Conservation (phyloP, 2,888 invertebrate genomes). For the Drosophila ustulata region DNA sequence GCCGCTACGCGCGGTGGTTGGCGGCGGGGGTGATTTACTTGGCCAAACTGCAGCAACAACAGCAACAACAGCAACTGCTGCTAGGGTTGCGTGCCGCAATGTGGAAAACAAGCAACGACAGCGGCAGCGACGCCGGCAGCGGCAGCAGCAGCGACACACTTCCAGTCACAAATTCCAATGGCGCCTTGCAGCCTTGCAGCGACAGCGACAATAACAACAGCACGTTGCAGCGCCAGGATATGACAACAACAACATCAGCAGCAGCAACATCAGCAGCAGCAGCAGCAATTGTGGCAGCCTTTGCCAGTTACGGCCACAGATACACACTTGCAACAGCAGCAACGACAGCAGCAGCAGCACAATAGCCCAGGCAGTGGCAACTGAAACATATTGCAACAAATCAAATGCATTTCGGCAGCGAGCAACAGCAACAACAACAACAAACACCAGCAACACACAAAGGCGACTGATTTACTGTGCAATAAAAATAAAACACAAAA, state of each 20-base stretch:
- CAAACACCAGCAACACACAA: conserved; percentile 24
- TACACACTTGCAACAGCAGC: conserved; percentile 60
- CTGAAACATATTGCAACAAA: conserved; percentile 56
- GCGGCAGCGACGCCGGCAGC: conserved; percentile 29
- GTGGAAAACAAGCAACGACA: conserved; percentile 61
- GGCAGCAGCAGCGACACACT: conserved; percentile 33
- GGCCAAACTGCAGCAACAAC: conserved; percentile 52
- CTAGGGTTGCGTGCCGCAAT: conserved; percentile 75
- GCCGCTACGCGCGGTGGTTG: conserved; percentile 17
- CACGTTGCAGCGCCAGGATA: conserved; percentile 70
- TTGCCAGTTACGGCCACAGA: conserved; percentile 53
- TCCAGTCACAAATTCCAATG: conserved; percentile 75
- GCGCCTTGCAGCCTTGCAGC: conserved; percentile 73
- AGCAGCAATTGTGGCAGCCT: conserved; percentile 52
- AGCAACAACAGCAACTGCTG: not conserved
- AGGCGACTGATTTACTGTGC: conserved; percentile 62
- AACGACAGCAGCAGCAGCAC: conserved; percentile 27
- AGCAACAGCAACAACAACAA: conserved; percentile 17
- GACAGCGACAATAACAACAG: conserved; percentile 30
- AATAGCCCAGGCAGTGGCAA: conserved; percentile 41
- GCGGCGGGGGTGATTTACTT: conserved; percentile 24
- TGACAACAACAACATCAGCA: conserved; percentile 43
- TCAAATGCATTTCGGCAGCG: conserved; percentile 43
- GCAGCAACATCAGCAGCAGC: conserved; percentile 46
- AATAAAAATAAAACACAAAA: conserved; percentile 17